Conservation (phyloP, 2,888 invertebrate species). For the Agrotis segetum region DNA sequence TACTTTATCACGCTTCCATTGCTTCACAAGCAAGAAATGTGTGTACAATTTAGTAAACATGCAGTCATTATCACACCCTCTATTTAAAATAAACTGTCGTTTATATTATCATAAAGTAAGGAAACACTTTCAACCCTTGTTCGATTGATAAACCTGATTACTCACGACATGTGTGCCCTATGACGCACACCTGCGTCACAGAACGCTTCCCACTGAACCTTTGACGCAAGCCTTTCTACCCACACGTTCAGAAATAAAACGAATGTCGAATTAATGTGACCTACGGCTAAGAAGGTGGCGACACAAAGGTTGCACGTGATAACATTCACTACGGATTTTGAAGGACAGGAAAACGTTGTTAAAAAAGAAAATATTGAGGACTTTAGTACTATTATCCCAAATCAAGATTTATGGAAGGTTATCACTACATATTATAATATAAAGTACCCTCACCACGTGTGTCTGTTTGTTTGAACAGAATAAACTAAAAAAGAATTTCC, state of each 20-base stretch:
- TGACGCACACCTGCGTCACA: conserved; percentile 28
- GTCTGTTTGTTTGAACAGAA: no score
- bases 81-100: background rate
- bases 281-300: conserved; percentile 6
- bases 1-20: background rate
- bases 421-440: background rate
- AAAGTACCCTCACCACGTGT: no score
- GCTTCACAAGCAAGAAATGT: background rate
- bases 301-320: conserved; percentile 40
- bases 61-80: background rate
- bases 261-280: conserved; percentile 45
- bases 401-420: conserved; percentile 24
- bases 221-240: conserved; percentile 51
- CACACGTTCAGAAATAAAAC: conserved; percentile 39
- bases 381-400: conserved; percentile 10
- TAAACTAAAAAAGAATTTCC: no score
- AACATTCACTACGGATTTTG: conserved; percentile 13
- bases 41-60: background rate
- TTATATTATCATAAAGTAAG: conserved; percentile 8
- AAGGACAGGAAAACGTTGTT: conserved; percentile 44
- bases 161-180: conserved; percentile 20
- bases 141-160: conserved; percentile 22
- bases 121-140: conserved; percentile 16
- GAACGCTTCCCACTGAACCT: conserved; percentile 3
- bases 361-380: conserved; percentile 15